Evolutionary conservation across 2,888 invertebrate species (phyloP), one percentile per base, ranked within the genome.

Genomic region (Globia sparganii): DNA sequence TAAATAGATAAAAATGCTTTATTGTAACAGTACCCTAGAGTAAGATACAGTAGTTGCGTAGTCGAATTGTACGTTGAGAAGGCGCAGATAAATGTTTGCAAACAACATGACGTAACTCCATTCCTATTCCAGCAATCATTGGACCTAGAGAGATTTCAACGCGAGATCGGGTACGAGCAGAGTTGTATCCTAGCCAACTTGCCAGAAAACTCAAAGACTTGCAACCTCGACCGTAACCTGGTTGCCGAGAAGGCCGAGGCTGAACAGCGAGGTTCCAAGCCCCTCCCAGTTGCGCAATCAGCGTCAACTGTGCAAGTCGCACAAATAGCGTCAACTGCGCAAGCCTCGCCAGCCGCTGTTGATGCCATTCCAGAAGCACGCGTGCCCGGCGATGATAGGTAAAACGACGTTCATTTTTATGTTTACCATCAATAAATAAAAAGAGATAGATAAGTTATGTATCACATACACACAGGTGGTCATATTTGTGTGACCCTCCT

Each of bases 171-270:
- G 3, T 90, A 89, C 85, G 83, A 87, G 68, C 80, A 89, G 75
- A 91, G 89, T 76, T 88, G 91, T 4, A 67, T 89, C 66, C 70
- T 93, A 59, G 76, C 74, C 5, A 86, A 87, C 69, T 65, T 93
- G 69, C 85, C 90, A 13, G 81, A 75, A 0, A 88, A 94, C 87
- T 87, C 86, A 18, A 91, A 88, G 66, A 74, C 84, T 9, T 89
- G 92, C 86, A 95, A 95, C 86, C 82, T 92, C 0, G 95, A 95
- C 18, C 91, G 95, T 18, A 91, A 90, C 65, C 89, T 96, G 9
- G 82, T 80, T 0, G 89, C 88, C 18, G 96, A 95, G 83, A 87
- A 77, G 58, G 79, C 65, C 0, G 85, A 77, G 31, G 85, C 85
- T 1, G 80, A 85, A 28, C 34, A 68, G 34, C 64, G 65, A 46